Evolutionary conservation across 2,113 vertebrate genomes (phyloP).

Genomic region (Copsychus sechellarum): DNA sequence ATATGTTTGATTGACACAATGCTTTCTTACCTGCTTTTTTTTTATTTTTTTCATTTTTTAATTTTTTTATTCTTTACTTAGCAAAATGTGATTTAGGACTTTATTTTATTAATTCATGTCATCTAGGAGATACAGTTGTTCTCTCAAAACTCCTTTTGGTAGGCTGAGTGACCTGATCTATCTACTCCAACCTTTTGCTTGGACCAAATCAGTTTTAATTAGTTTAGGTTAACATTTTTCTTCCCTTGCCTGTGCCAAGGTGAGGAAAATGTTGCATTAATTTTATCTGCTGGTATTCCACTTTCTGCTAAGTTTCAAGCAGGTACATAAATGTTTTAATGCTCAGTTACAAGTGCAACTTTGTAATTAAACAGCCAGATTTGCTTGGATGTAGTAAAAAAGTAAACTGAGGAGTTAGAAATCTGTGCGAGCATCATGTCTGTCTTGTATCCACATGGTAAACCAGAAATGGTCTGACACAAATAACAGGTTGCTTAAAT

Average conservation of each 20-base stretch:
- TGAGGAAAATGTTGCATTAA: neutral
- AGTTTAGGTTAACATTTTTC: neutral
- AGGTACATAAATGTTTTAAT: neutral
- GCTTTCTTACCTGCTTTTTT: neutral
- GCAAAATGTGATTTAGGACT: neutral
- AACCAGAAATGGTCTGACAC: neutral
- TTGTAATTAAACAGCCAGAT: neutral
- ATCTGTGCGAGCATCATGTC: neutral
- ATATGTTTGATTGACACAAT: neutral
- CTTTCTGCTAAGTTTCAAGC: neutral
- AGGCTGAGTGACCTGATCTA: neutral
- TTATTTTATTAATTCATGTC: neutral
- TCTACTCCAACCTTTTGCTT: neutral
- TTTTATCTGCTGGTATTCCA: neutral
- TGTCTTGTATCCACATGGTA: neutral
- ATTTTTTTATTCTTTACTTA: neutral
- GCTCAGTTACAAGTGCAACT: neutral
- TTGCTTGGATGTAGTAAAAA: neutral
- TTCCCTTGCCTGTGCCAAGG: neutral
- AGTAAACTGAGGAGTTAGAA: neutral
- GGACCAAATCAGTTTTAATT: neutral
- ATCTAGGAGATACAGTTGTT: neutral
- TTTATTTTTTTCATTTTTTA: no score
- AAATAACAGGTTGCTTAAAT: conserved; percentile 17
- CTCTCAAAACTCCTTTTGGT: neutral